Evolutionary conservation across 2,797 vertebrate species (phyloP), one percentile per base, ranked within the genome.

Genomic region (Enteromius argenteus): DNA sequence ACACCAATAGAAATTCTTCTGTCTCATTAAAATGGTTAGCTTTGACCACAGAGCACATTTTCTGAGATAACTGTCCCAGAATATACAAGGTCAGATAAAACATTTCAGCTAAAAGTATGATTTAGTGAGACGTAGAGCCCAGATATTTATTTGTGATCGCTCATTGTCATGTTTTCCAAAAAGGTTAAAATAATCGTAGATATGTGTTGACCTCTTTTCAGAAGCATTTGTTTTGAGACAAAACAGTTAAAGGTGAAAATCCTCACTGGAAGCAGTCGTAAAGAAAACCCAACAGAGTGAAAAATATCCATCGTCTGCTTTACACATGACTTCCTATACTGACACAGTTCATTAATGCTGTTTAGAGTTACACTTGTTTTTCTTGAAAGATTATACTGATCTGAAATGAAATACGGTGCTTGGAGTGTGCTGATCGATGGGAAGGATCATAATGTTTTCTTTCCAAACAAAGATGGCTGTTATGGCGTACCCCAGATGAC

Each of bases 401-500:
- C 49, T 79, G 68, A 64, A 79, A 83, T 79, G 23, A 86, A 78
- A 86, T 76, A 79, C 44, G 74, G 46, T 39, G 30, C 46, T 64
- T 78, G 51, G 64, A 68, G 74, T 46, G 49, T 84, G 64, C 51
- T 69, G 82, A 84, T 69, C 49, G 74, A 84, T 56, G 81, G 62
- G 27, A 69, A 19, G 37, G 62, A 21, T 76, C 44, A 74, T 62
- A 56, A 66, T 86, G 85, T 79, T 86, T 86, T 83, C 85, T 83
- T 78, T 86, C 75, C 19, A 83, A 83, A 86, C 74, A 83, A 75
- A 83, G 74, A 83, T 39, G 75, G 75, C 67, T 72, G 46, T 80
- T 74, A 56, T 7, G 69, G 58, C 19, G 9, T 66, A 49, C 56
- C 32, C 51, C 27, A 39, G 46, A 51, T 78, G 64, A 71, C 67